A percentile compares a stretch with the other conserved stretches of the same genome.
These are phyloP conservation scores for Zosterops hypoxanthus DNA, from an alignment of 2,113 vertebrate genomes.

Conservation along the genomic window DNA sequence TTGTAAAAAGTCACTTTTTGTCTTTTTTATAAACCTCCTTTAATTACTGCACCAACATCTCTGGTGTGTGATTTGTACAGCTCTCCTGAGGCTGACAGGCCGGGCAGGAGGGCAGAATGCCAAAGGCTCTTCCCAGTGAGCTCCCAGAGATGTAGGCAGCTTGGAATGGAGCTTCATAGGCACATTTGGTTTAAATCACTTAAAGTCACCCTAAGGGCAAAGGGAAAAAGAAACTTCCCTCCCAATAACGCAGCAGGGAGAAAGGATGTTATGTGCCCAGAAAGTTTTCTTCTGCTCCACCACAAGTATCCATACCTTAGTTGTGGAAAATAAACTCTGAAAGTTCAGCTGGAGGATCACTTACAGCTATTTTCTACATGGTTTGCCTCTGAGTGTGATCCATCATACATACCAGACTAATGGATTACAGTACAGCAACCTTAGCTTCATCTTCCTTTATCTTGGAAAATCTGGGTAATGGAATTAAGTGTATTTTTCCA, in stretches of 20 bases:
- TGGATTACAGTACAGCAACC: not conserved
- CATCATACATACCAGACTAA: conserved; percentile 48
- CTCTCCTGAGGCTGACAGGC: not conserved
- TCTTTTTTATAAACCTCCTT: not conserved
- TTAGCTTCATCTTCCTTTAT: conserved; percentile 25
- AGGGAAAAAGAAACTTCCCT: not conserved
- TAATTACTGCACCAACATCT: not conserved
- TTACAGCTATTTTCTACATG: conserved; percentile 14
- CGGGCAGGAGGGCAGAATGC: not conserved
- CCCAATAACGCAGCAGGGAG: not conserved
- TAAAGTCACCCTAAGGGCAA: not conserved
- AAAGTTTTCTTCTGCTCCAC: not conserved
- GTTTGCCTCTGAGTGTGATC: not conserved
- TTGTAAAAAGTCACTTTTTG: not conserved
- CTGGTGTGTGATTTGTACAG: not conserved
- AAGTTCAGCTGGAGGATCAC: conserved; percentile 2
- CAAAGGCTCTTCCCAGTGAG: not conserved
- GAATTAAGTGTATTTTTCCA: conserved; percentile 35
- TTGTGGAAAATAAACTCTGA: not conserved
- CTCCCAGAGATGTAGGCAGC: not conserved
- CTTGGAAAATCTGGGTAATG: conserved; percentile 42
- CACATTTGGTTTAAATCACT: not conserved
- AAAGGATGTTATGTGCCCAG: not conserved
- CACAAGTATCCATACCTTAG: not conserved
- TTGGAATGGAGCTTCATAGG: not conserved